These are phyloP conservation scores for Matsumyia berberina DNA, from an alignment of 2,888 invertebrate genomes.

Conservation along the genomic window DNA sequence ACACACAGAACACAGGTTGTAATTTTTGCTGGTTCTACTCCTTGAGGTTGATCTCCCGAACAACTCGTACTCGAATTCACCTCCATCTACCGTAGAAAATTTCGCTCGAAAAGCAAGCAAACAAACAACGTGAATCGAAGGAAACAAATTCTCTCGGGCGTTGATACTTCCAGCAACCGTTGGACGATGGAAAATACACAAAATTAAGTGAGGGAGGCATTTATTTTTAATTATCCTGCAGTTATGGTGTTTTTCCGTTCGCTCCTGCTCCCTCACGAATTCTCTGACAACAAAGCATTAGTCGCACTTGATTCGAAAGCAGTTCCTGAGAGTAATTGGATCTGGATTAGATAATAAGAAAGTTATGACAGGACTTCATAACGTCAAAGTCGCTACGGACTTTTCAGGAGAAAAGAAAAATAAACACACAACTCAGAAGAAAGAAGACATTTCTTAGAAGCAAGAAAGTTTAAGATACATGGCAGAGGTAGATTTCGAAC, in stretches of 20 bases:
- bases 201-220: conserved; percentile 8
- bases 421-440: no score
- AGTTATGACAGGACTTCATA: conserved; percentile 4
- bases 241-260: not conserved
- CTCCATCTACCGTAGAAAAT: not conserved
- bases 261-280: not conserved
- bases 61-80: no score
- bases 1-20: no score
- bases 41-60: no score
- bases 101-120: conserved; percentile 2
- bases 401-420: no score
- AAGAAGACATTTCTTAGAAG: no score
- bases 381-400: no score
- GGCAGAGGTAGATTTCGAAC: no score
- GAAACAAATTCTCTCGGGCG: conserved; percentile 3
- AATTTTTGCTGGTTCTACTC: no score
- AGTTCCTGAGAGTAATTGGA: conserved; percentile 21
- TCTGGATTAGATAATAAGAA: conserved; percentile 21
- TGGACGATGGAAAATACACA: not conserved
- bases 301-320: conserved; percentile 13
- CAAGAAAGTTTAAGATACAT: no score
- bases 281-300: not conserved
- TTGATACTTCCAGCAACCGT: not conserved
- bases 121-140: not conserved
- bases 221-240: conserved; percentile 27